phyloP scores from a whole-genome alignment of 2,888 invertebrate species.

The Drosophila nigricruria region DNA sequence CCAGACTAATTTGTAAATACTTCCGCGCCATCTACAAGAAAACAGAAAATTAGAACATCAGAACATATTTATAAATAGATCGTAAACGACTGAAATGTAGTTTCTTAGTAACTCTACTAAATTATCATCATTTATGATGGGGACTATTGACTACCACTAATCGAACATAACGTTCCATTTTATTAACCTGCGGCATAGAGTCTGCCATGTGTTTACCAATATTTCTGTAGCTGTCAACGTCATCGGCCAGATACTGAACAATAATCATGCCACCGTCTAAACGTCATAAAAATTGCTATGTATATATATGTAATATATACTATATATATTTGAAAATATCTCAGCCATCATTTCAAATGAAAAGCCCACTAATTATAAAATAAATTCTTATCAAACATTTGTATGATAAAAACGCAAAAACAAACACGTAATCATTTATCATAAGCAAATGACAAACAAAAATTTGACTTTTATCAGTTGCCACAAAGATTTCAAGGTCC shows the following conservation, averaged over 20 bases:
- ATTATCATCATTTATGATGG: slow-evolving; percentile 5
- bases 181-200: slow-evolving; percentile 33
- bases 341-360: slow-evolving; percentile 14
- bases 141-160: slow-evolving; percentile 3
- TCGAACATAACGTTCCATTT: not conserved
- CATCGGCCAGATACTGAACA: slow-evolving; percentile 34
- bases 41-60: not conserved
- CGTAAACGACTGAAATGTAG: not conserved
- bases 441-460: slow-evolving; percentile 27
- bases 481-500: slow-evolving; percentile 41
- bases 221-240: slow-evolving; percentile 21
- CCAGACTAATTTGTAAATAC: slow-evolving; percentile 98
- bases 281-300: slow-evolving; percentile 57
- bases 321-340: slow-evolving; percentile 13
- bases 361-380: slow-evolving; percentile 31
- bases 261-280: slow-evolving; percentile 36
- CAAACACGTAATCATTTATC: slow-evolving; percentile 29
- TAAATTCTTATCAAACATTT: slow-evolving; percentile 37
- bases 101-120: not conserved
- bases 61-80: slow-evolving; percentile 36
- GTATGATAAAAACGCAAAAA: slow-evolving; percentile 20
- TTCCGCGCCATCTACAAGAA: slow-evolving; percentile 94
- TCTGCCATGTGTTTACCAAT: slow-evolving; percentile 44
- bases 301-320: slow-evolving; percentile 1
- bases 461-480: slow-evolving; percentile 41